Evolutionary conservation across 2,888 invertebrate genomes (phyloP).

Genomic region (Oscheius sp.): DNA sequence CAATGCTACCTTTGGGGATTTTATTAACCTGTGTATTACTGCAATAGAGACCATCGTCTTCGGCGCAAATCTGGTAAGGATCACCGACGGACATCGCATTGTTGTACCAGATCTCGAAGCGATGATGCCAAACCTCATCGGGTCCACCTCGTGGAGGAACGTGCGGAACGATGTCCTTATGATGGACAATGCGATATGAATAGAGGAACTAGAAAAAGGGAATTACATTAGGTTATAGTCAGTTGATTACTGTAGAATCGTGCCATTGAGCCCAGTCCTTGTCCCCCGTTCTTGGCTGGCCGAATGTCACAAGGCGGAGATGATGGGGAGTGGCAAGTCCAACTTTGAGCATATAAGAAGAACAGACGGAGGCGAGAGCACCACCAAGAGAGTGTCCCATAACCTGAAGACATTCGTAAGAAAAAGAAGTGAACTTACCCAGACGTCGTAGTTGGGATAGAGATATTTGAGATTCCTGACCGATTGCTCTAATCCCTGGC

Average conservation of each 20-base stretch:
- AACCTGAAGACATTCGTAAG: not conserved
- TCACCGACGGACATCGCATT: conserved; percentile 33
- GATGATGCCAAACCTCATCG: conserved; percentile 36
- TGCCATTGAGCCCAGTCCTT: conserved; percentile 46
- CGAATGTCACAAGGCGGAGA: conserved; percentile 55
- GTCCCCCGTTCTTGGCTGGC: conserved; percentile 61
- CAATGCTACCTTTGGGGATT: not conserved
- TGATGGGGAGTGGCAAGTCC: conserved; percentile 41
- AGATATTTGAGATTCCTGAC: conserved; percentile 42
- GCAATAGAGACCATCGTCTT: conserved; percentile 37
- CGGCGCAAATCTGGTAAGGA: conserved; percentile 19
- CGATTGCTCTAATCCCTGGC: conserved; percentile 44
- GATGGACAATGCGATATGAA: conserved; percentile 31
- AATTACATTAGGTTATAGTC: not conserved
- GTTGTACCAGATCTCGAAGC: conserved; percentile 39
- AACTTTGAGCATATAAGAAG: conserved; percentile 46
- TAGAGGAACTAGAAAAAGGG: conserved; percentile 32
- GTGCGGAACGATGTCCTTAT: conserved; percentile 33
- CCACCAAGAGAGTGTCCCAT: conserved; percentile 57
- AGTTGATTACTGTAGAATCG: conserved; percentile 24
- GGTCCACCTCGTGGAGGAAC: conserved; percentile 27
- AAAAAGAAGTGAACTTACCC: conserved; percentile 29
- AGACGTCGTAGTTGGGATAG: conserved; percentile 51
- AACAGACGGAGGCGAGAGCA: conserved; percentile 56
- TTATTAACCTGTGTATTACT: conserved; percentile 32